phyloP scores from a whole-genome alignment of 2,888 invertebrate genomes.

The Macropis europaea region DNA sequence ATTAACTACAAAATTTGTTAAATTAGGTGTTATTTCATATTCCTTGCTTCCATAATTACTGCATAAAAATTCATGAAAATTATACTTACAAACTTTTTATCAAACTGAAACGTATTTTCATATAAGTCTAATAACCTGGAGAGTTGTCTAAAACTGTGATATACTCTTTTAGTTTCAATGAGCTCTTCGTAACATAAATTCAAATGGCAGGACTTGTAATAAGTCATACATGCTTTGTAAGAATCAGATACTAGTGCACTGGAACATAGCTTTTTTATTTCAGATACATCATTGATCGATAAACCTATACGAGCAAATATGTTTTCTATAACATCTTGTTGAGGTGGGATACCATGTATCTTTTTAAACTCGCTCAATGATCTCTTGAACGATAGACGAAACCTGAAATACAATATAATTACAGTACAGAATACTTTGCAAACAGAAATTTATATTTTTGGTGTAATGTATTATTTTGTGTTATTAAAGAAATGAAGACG shows the following conservation, averaged over 20 bases:
- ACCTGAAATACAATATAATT: conserved; percentile 8
- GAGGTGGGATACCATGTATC: conserved; percentile 13
- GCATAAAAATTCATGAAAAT: not conserved
- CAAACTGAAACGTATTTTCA: conserved; percentile 81
- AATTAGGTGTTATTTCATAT: not conserved
- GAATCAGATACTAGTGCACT: conserved; percentile 64
- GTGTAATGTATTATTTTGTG: not conserved
- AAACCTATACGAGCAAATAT: conserved; percentile 69
- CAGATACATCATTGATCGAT: not conserved
- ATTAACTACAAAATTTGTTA: conserved; percentile 76
- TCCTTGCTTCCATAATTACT: not conserved
- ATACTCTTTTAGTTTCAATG: conserved; percentile 80
- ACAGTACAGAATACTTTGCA: not conserved
- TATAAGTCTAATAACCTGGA: conserved; percentile 5
- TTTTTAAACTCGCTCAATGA: conserved; percentile 38
- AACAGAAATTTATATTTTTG: not conserved
- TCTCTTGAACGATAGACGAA: rapidly evolving
- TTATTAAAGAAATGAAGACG: conserved; percentile 68
- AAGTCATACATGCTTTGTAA: conserved; percentile 69
- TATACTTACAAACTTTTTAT: conserved; percentile 15
- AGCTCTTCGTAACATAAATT: conserved; percentile 76
- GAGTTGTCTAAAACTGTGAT: conserved; percentile 78
- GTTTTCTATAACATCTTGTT: conserved; percentile 60
- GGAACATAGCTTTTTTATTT: conserved; percentile 53
- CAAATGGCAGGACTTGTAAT: conserved; percentile 79